Base-by-base conservation (phyloP, 2,797 vertebrate species). In the Hirundo rustica region DNA sequence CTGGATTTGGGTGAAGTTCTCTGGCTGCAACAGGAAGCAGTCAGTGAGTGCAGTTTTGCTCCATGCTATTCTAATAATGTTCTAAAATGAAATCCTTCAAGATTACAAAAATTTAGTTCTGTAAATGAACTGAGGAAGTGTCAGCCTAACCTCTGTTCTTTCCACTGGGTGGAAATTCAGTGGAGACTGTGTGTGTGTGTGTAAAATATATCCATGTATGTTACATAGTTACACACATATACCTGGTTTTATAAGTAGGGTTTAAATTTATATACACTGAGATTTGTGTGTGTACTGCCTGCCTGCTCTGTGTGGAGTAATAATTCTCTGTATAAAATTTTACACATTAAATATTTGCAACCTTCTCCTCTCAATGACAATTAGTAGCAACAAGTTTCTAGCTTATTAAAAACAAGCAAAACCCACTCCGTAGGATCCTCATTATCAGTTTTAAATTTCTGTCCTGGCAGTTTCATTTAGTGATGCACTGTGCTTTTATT, bases 151-250 rank as follows among this genome's bases (percentile, higher is more conserved):
- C 80, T 70, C n/a, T 44, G 2, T 53, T 64, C 38, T 74, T 88
- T 57, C 48, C 21, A 3, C 13, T 42, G 29, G 9, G 21, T 67
- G 15, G 38, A 40, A 88, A 53, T 83, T 85, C 32, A 67, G 9
- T 45, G 42, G 38, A 77, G 9, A 25, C 16, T 78, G 48, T 48
- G 9, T 61, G 13, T 54, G 13, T 54, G 3, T 32, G 5, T 44
- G 11, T 73, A 48, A 79, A 47, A 68, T 77, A 44, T 16, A 18
- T 6, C 7, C n/a, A 6, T 25, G 6, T 44, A 12, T 79, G 9
- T 40, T 29, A 40, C 16, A 16, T 38, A 72, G 7, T 34, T 50
- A 11, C 1, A 19, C 0, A 0, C n/a, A 15, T 67, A 38, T 38
- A 38, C 38, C 38, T 38, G 38, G 64, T 78, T 78, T 88, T 45